phyloP scores from a whole-genome alignment of 1,140 invertebrate genomes.

The Rhizoglyphus robini region DNA sequence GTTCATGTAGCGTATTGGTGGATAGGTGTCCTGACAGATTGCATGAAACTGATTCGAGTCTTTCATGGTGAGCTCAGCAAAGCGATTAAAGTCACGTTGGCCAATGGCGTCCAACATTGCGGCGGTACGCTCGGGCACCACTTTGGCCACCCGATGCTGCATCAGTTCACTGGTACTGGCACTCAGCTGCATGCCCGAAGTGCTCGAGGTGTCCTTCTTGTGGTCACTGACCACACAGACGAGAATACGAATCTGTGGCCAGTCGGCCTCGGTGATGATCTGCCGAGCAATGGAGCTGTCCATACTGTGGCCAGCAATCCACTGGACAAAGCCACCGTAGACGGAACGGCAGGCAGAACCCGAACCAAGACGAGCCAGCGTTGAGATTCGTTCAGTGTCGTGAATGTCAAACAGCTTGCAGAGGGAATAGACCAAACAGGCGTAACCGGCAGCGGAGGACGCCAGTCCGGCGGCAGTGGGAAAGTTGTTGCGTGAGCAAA shows the following conservation, averaged over 20 bases:
- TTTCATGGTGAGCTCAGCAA: constrained; percentile 87
- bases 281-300: constrained; percentile 61
- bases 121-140: constrained; percentile 54
- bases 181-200: constrained; percentile 72
- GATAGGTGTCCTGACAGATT: constrained; percentile 81
- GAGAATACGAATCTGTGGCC: constrained; percentile 77
- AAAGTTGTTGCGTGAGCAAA: constrained; percentile 94
- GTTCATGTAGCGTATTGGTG: constrained; percentile 82
- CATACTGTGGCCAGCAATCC: constrained; percentile 65
- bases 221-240: constrained; percentile 75
- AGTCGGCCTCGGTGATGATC: constrained; percentile 56
- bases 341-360: constrained; percentile 93
- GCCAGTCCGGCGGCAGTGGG: constrained; percentile 95
- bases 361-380: constrained; percentile 51
- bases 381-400: constrained; percentile 53
- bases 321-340: constrained; percentile 81
- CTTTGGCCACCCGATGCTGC: constrained; percentile 50
- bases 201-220: constrained; percentile 74
- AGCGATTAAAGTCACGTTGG: constrained; percentile 62
- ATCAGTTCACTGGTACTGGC: constrained; percentile 70
- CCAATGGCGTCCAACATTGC: constrained; percentile 61
- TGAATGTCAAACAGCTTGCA: constrained; percentile 59
- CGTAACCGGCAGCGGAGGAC: constrained; percentile 94
- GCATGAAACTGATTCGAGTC: constrained; percentile 98
- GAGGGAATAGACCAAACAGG: constrained; percentile 60